Evolutionary conservation across 2,888 invertebrate species (phyloP).

Genomic region (Drosophila diplacantha): DNA sequence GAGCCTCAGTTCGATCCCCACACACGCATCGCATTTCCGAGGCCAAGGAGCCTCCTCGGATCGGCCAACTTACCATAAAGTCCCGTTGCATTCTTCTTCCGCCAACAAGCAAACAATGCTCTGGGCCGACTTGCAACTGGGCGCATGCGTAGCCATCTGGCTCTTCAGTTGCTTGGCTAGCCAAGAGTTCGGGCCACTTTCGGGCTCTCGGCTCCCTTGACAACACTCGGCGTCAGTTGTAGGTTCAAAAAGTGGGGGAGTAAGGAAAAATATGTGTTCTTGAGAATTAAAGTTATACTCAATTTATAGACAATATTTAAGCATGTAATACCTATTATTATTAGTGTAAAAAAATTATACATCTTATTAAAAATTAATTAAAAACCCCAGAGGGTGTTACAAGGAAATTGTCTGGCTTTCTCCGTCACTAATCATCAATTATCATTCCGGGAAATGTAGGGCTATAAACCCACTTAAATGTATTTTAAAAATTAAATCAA

Average conservation of each 20-base stretch:
- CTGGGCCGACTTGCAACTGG: constrained; percentile 19
- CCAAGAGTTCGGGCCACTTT: constrained; percentile 30
- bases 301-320: neutral
- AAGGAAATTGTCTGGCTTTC: neutral
- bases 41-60: constrained; percentile 34
- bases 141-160: constrained; percentile 57
- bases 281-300: too few relatives aligned
- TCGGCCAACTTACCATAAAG: constrained; percentile 70
- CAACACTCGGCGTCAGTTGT: constrained; percentile 36
- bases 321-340: neutral
- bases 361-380: neutral
- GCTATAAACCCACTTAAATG: neutral
- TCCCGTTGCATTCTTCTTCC: constrained; percentile 68
- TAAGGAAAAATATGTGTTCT: neutral
- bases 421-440: neutral
- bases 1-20: constrained; percentile 35
- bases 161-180: constrained; percentile 5
- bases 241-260: neutral
- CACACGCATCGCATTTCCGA: constrained; percentile 29
- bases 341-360: too few relatives aligned
- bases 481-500: neutral
- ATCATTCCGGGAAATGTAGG: too few relatives aligned
- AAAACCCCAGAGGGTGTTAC: fast-evolving
- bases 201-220: constrained; percentile 17
- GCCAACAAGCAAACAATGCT: constrained; percentile 57